Percentiles rank a stretch among this genome's conserved stretches.
phyloP scores from a whole-genome alignment of 2,797 vertebrate genomes.

The Anguilla megastoma region DNA sequence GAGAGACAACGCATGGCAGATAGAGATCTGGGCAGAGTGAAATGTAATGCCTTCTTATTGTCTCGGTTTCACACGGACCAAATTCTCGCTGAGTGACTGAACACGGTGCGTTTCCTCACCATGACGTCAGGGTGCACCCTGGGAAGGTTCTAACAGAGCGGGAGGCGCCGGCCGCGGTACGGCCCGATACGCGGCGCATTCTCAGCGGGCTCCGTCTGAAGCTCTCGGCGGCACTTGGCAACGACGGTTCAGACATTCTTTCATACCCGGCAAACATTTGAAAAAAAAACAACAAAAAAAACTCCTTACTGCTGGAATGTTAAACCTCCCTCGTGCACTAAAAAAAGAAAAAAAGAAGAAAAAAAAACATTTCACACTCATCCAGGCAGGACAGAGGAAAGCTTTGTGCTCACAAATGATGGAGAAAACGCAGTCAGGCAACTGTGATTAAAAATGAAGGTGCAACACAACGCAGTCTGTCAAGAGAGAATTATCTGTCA shows the following conservation, averaged over 20 bases:
- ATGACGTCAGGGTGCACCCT: neutral
- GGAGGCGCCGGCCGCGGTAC: neutral
- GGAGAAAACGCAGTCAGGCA: neutral
- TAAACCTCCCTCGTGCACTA: neutral
- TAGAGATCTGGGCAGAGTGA: too few relatives aligned
- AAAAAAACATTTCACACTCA: constrained; percentile 4
- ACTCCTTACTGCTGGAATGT: neutral
- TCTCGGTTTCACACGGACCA: neutral
- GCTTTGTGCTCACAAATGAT: neutral
- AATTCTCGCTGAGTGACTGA: neutral
- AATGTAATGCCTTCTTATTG: neutral
- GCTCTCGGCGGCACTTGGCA: neutral
- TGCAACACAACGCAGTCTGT: neutral
- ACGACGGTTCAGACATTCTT: neutral
- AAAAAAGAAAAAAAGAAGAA: neutral
- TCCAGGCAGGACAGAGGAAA: neutral
- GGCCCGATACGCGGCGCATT: neutral
- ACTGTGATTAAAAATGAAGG: neutral
- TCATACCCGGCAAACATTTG: neutral
- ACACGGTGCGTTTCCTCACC: neutral
- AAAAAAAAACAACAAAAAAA: neutral
- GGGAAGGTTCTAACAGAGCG: neutral
- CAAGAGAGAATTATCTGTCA: neutral
- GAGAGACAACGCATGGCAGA: neutral
- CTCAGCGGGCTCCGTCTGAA: neutral